Percentiles rank a stretch among this genome's conserved stretches.
phyloP scores from a whole-genome alignment of 2,113 vertebrate species.

The Meleagris gallopavo region DNA sequence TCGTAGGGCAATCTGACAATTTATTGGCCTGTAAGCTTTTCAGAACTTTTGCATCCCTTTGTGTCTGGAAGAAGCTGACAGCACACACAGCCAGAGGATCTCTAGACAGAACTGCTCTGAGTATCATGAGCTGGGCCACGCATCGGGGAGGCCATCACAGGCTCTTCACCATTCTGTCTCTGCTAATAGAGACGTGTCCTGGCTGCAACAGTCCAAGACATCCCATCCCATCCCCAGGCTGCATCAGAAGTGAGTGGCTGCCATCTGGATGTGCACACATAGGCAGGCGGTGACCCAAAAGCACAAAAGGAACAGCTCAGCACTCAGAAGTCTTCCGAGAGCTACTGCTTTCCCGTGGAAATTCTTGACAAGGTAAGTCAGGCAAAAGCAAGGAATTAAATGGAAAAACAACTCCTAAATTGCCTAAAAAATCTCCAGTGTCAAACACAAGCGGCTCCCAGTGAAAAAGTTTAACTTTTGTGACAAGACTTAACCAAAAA shows the following conservation, averaged over 20 bases:
- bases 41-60: constrained; percentile 1
- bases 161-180: neutral
- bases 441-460: neutral
- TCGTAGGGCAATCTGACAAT: neutral
- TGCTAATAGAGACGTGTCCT: neutral
- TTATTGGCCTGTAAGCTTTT: neutral
- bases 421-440: neutral
- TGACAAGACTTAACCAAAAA: neutral
- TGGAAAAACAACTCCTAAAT: neutral
- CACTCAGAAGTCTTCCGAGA: neutral
- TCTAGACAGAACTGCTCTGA: neutral
- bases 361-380: neutral
- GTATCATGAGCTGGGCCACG: accelerated
- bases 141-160: neutral
- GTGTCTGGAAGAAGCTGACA: neutral
- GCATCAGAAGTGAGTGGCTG: neutral
- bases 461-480: neutral
- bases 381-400: neutral
- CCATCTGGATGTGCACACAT: accelerated
- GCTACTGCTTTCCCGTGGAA: neutral
- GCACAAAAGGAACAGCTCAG: neutral
- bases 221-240: no score
- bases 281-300: neutral
- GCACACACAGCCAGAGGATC: neutral
- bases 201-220: neutral